Conservation (phyloP, 37 sponge, comb jelly and placozoan genomes). For the Halichondria panicea region DNA sequence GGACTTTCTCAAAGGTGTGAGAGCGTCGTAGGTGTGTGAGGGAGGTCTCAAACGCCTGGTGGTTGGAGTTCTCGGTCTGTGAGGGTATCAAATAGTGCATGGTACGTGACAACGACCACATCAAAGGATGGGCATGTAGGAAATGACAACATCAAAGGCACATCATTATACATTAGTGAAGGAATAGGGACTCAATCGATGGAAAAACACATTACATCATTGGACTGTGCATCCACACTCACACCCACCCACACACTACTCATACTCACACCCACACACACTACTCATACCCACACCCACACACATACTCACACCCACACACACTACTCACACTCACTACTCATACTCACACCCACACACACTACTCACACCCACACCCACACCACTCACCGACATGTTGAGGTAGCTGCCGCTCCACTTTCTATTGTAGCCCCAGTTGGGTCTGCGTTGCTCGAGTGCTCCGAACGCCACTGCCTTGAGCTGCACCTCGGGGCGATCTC, state of each 20-base stretch:
- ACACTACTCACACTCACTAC: background rate
- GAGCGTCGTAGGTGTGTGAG: constrained; percentile 39
- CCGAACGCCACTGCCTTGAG: constrained; percentile 56
- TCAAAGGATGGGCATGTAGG: background rate
- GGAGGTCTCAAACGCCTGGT: constrained; percentile 33
- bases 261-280: background rate
- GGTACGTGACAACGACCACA: background rate
- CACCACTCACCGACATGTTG: background rate
- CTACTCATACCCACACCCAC: background rate
- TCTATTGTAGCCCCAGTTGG: constrained; percentile 50
- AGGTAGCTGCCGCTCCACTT: constrained; percentile 64
- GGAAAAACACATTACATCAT: background rate
- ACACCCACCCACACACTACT: background rate
- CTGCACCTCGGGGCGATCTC: constrained; percentile 57
- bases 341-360: background rate
- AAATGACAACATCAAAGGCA: background rate
- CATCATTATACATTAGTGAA: background rate
- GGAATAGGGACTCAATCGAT: background rate
- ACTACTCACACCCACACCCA: background rate
- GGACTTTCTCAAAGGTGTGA: constrained; percentile 52
- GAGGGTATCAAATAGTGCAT: background rate
- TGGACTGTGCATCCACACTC: too few species aligned
- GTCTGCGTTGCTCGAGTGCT: constrained; percentile 26
- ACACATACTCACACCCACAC: background rate
- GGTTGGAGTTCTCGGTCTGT: constrained; percentile 41